A percentile compares a stretch with the other conserved stretches of the same genome.
These are phyloP conservation scores for Myotis lucifugus DNA, from an alignment of 2,113 vertebrate genomes.

Conservation along the genomic window DNA sequence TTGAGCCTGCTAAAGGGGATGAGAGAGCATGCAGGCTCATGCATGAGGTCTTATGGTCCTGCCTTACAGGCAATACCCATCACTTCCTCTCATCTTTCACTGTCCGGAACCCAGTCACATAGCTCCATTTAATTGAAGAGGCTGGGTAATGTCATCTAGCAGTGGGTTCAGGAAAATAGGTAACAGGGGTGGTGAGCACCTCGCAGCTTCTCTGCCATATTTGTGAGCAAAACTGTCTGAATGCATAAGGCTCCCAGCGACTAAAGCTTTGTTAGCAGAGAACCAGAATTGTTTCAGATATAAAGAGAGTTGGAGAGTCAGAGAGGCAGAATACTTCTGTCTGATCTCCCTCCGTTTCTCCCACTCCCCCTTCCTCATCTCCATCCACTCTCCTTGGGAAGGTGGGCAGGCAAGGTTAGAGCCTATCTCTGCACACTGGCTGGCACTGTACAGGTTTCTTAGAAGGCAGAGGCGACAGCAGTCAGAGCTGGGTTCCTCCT, in stretches of 20 bases:
- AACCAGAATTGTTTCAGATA: not conserved
- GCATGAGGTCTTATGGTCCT: not conserved
- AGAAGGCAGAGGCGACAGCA: not conserved
- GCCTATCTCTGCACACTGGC: not conserved
- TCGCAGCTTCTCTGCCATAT: not conserved
- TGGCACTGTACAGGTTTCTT: not conserved
- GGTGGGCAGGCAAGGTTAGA: not conserved
- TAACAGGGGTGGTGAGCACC: not conserved
- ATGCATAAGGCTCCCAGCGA: not conserved
- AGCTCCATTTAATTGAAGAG: not conserved
- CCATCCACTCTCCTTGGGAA: not conserved
- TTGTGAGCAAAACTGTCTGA: not conserved
- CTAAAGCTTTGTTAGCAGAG: not conserved
- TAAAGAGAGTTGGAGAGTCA: not conserved
- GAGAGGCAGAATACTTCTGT: not conserved
- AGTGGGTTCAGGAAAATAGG: not conserved
- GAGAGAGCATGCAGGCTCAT: fast-evolving
- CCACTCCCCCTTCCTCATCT: not conserved
- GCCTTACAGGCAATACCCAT: not conserved
- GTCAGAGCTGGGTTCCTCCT: not conserved
- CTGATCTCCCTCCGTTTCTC: not conserved
- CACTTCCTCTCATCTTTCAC: not conserved
- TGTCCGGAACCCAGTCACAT: not conserved
- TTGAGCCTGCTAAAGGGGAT: fast-evolving
- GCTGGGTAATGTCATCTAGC: not conserved